Evolutionary conservation across 2,113 vertebrate genomes (phyloP).

Genomic region (Hippocampus guttulatus): DNA sequence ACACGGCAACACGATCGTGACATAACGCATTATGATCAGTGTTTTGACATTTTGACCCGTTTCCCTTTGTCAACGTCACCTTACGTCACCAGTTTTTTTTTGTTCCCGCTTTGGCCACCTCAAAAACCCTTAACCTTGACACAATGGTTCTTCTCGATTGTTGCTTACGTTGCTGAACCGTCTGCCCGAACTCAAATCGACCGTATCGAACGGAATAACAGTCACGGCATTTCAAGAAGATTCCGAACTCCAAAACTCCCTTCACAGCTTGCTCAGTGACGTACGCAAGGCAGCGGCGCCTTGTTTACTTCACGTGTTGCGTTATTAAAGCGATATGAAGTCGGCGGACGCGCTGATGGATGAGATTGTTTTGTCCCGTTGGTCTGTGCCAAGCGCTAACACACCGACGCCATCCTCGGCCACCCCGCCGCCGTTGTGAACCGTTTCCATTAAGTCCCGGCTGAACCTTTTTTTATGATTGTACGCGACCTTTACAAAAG

Average conservation of each 20-base stretch:
- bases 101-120: too few species aligned
- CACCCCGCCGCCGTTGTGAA: constrained; percentile 9
- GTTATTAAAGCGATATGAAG: neutral
- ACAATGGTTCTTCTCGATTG: too few species aligned
- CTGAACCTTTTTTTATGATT: constrained; percentile 57
- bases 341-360: neutral
- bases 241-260: neutral
- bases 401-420: constrained; percentile 22
- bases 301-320: neutral
- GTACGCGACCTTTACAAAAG: constrained; percentile 65
- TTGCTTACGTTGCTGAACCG: too few species aligned
- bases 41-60: too few species aligned
- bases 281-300: neutral
- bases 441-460: constrained; percentile 49
- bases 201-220: too few species aligned
- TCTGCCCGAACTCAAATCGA: too few species aligned
- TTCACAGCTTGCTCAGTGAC: neutral
- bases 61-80: too few species aligned
- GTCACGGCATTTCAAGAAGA: neutral
- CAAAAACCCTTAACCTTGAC: too few species aligned
- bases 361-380: constrained; percentile 1
- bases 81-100: too few species aligned
- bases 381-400: constrained; percentile 11
- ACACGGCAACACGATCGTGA: too few species aligned
- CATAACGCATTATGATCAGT: too few species aligned